Conservation (phyloP, 2,113 vertebrate species). For the Corapipo altera region DNA sequence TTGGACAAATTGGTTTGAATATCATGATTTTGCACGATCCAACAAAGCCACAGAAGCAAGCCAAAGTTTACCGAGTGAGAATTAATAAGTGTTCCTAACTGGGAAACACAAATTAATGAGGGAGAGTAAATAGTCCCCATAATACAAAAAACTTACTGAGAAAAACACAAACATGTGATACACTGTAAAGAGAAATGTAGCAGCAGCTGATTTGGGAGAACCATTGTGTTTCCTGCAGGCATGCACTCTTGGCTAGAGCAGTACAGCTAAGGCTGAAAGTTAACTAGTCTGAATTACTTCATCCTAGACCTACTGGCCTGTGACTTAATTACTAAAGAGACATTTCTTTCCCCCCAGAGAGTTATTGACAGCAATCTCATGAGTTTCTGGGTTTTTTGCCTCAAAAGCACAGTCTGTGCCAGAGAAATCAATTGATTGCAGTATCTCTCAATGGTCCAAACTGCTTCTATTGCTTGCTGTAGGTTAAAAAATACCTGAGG, state of each 20-base stretch:
- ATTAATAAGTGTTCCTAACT: neutral
- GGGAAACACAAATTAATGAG: neutral
- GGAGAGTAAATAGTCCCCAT: neutral
- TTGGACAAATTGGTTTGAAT: neutral
- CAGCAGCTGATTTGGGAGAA: neutral
- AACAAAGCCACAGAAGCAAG: neutral
- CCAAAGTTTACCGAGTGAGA: neutral
- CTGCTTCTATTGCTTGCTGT: neutral
- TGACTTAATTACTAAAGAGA: neutral
- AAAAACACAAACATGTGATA: neutral
- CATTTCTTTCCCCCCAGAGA: neutral
- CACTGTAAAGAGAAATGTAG: neutral
- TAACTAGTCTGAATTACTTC: neutral
- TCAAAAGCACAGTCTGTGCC: neutral
- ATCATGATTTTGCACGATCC: neutral
- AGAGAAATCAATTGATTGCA: neutral
- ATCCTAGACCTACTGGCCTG: neutral
- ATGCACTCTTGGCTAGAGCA: neutral
- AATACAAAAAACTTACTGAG: neutral
- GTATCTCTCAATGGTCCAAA: neutral
- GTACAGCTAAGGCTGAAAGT: neutral
- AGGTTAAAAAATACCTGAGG: neutral
- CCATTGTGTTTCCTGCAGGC: neutral
- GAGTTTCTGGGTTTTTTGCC: neutral
- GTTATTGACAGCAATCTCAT: neutral